A percentile compares a stretch with the other conserved stretches of the same genome.
These are phyloP conservation scores for Bombycilla garrulus DNA, from an alignment of 2,113 vertebrate species.

Conservation along the genomic window DNA sequence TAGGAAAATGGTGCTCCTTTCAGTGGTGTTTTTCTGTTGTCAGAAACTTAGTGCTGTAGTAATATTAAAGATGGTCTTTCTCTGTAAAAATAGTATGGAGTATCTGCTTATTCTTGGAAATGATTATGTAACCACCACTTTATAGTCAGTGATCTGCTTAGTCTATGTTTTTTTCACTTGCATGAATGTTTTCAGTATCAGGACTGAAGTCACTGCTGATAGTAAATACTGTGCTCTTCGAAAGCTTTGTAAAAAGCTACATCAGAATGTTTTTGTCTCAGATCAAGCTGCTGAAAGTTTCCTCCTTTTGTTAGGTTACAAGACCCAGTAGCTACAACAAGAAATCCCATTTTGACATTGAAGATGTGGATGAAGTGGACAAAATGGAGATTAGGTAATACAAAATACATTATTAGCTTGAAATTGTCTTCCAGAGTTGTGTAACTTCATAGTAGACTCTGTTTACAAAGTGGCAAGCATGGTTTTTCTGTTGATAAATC, in stretches of 20 bases:
- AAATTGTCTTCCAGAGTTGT: neutral
- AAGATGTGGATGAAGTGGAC: conserved; percentile 94
- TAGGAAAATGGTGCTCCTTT: neutral
- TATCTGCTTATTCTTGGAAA: neutral
- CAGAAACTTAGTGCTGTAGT: neutral
- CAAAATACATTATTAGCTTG: neutral
- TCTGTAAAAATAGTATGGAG: neutral
- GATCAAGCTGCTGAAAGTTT: neutral
- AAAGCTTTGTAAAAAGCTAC: neutral
- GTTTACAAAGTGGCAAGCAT: neutral
- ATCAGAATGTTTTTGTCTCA: neutral
- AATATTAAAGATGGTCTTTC: neutral
- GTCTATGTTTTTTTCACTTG: neutral
- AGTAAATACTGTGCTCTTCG: neutral
- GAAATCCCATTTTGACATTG: conserved; percentile 93
- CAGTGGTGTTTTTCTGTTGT: neutral
- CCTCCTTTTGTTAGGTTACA: conserved; percentile 79
- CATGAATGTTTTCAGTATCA: neutral
- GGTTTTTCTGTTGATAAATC: neutral
- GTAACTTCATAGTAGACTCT: neutral
- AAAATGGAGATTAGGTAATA: conserved; percentile 93
- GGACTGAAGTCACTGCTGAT: neutral
- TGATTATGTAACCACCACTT: neutral
- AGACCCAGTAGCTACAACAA: conserved; percentile 93
- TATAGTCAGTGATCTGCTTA: neutral